Conservation (phyloP, 2,797 vertebrate genomes). For the Lemur catta region DNA sequence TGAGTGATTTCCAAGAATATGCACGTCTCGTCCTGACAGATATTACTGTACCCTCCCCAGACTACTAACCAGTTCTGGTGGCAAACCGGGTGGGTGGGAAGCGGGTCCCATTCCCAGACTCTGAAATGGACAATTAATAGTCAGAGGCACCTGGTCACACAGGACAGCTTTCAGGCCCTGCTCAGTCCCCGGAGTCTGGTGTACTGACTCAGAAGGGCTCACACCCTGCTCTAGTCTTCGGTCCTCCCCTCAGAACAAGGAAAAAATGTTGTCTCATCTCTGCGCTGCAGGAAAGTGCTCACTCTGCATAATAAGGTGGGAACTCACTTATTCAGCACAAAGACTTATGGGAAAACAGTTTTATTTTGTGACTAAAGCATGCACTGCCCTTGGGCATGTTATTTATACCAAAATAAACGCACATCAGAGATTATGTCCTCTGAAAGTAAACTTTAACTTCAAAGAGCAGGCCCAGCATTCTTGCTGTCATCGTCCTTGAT, state of each 20-base stretch:
- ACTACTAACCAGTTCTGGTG: not conserved
- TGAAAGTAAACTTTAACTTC: not conserved
- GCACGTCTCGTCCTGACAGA: not conserved
- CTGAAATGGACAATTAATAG: not conserved
- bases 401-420: not conserved
- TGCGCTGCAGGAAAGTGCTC: not conserved
- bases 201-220: not conserved
- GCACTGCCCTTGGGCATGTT: not conserved
- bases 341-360: not conserved
- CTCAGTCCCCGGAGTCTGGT: not conserved
- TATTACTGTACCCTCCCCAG: accelerated
- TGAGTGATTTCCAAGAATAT: not conserved
- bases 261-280: not conserved
- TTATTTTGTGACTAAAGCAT: not conserved
- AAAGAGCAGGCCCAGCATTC: not conserved
- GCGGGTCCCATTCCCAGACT: not conserved
- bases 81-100: not conserved
- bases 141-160: not conserved
- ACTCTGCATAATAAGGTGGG: not conserved
- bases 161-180: not conserved
- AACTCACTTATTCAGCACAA: not conserved
- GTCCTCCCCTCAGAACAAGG: not conserved
- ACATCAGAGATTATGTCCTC: not conserved
- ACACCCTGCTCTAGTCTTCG: not conserved
- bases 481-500: not conserved